phyloP scores from a whole-genome alignment of 1,140 invertebrate species.

The Saccostrea glomerata region DNA sequence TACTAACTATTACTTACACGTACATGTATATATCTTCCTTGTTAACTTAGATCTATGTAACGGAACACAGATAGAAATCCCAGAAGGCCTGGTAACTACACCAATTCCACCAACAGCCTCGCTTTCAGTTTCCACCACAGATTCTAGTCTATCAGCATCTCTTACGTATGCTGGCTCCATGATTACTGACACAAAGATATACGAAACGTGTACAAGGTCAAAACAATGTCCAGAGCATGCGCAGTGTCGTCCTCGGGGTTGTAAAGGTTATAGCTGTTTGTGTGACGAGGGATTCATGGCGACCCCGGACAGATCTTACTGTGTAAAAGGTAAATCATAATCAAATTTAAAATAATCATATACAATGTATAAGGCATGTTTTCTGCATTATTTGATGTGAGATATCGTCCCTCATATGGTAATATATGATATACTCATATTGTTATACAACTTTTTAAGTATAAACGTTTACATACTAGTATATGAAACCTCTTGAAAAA shows the following conservation, averaged over 20 bases:
- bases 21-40: no score
- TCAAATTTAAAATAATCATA: no score
- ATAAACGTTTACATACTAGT: no score
- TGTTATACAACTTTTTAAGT: no score
- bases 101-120: neutral
- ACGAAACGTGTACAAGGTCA: slow-evolving; percentile 24
- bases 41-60: slow-evolving; percentile 42
- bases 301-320: slow-evolving; percentile 26
- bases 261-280: slow-evolving; percentile 47
- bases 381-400: no score
- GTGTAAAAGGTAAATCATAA: slow-evolving; percentile 44
- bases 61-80: slow-evolving; percentile 33
- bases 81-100: neutral
- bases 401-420: no score
- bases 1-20: no score
- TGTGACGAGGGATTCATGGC: slow-evolving; percentile 51
- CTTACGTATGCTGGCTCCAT: neutral
- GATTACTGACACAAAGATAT: neutral
- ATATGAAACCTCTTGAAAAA: no score
- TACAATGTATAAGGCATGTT: no score
- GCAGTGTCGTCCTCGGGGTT: slow-evolving; percentile 43
- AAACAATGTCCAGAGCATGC: slow-evolving; percentile 47
- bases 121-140: neutral
- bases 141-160: neutral
- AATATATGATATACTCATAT: no score